Base-by-base conservation (phyloP, 2,797 vertebrate species). In the Sebastes oblongus region DNA sequence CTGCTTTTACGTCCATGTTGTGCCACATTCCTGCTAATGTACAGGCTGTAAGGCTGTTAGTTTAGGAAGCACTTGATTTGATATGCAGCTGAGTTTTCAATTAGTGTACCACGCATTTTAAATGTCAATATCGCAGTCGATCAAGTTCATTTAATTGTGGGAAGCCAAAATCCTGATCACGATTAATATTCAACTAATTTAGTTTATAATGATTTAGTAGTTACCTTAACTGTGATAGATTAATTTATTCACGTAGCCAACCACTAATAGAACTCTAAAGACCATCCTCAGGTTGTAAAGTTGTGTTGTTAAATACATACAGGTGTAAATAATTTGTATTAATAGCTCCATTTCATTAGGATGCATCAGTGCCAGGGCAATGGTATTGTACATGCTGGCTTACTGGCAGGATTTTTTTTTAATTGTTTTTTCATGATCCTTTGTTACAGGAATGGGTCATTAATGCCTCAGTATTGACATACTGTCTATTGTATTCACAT, bases 381-480 rank as follows among this genome's bases (percentile, higher is more conserved):
- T 14, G 36, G 2, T 7, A 39, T 12, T 34, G 30, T 11, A 36
- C 61, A 6, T n/a, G 5, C 22, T 29, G 62, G 6, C 22, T 74
- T 61, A 65, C 68, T 46, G 72, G 66, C 27, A 58, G 8, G 58
- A 4, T 56, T 25, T 52, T 60, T 60, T n/a, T 2, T 2, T 3
- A 25, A 29, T 56, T 18, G 71, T 42, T 65, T 64, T 25, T 2
- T 50, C 36, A 32, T 18, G n/a, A 34, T 18, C n/a, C 32, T n/a
- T 36, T 24, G 42, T 83, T 82, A 74, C 75, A 78, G 64, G 72
- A 73, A 84, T 5, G 54, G 29, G 60, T 78, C 72, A 65, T 22
- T 59, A 78, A 67, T n/a, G 39, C 70, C 20, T 66, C 60, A 39
- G 10, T 59, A 65, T 34, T 34, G 75, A 80, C 64, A 62, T 46